Evolutionary conservation across 37 sponge, comb jelly and placozoan species (phyloP).

Genomic region (Diacarnus erythraeanus): DNA sequence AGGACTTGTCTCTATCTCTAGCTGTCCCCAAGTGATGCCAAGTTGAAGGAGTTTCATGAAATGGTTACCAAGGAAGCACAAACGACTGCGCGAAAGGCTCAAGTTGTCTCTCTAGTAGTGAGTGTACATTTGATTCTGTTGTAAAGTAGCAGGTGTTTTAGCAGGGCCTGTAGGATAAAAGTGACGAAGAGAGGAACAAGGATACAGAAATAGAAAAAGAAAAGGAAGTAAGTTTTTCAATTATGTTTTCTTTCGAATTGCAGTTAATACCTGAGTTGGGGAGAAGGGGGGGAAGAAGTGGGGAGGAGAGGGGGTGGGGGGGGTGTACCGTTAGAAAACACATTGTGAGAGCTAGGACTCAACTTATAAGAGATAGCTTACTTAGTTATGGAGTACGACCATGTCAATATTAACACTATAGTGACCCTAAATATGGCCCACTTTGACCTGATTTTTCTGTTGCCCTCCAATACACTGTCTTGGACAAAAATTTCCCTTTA

Average conservation of each 20-base stretch:
- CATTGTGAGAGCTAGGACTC: too few relatives aligned
- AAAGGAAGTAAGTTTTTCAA: slow-evolving; percentile 28
- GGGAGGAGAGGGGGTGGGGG: not conserved
- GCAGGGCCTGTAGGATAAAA: slow-evolving; percentile 50
- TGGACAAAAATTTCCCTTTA: not conserved
- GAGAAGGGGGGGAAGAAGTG: not conserved
- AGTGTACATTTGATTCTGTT: slow-evolving; percentile 1
- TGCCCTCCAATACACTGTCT: too few relatives aligned
- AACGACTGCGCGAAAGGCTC: slow-evolving; percentile 57
- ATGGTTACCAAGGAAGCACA: slow-evolving; percentile 57
- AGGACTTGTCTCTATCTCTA: slow-evolving; percentile 4
- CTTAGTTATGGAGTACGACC: too few relatives aligned
- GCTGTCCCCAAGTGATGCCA: slow-evolving; percentile 53
- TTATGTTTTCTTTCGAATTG: too few relatives aligned
- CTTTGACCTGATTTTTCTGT: too few relatives aligned
- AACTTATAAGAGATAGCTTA: too few relatives aligned
- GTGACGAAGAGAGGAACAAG: slow-evolving; percentile 46
- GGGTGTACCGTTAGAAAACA: too few relatives aligned
- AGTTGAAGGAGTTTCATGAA: slow-evolving; percentile 51
- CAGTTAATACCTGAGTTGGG: too few relatives aligned
- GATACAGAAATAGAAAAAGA: slow-evolving; percentile 30
- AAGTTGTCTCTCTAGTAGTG: slow-evolving; percentile 62
- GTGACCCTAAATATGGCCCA: too few relatives aligned
- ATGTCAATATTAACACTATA: too few relatives aligned
- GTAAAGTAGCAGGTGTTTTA: not conserved